phyloP scores from a whole-genome alignment of 2,888 invertebrate species.

The Caenorhabditis zanzibari region DNA sequence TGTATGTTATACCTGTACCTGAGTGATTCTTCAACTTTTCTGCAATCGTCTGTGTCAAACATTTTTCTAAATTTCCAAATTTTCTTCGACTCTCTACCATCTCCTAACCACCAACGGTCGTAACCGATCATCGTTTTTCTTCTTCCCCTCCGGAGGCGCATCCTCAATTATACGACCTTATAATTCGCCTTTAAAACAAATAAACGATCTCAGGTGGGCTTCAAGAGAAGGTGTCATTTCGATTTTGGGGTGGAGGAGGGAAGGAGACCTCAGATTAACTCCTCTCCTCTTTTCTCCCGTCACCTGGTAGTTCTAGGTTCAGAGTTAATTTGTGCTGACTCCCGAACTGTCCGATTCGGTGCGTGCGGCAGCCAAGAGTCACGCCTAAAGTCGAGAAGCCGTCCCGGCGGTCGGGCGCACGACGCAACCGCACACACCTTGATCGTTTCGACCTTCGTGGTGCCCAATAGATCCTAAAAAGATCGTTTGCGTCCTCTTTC shows the following conservation, averaged over 20 bases:
- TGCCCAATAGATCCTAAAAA: slow-evolving; percentile 67
- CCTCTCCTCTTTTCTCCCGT: too few relatives aligned
- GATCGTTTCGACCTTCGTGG: slow-evolving; percentile 69
- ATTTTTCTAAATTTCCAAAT: slow-evolving; percentile 23
- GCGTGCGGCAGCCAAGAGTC: slow-evolving; percentile 31
- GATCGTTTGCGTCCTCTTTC: slow-evolving; percentile 65
- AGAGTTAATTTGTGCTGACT: slow-evolving; percentile 39
- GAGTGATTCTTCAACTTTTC: slow-evolving; percentile 43
- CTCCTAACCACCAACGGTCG: slow-evolving; percentile 51
- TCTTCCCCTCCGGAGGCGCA: slow-evolving; percentile 44
- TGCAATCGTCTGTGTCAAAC: slow-evolving; percentile 32
- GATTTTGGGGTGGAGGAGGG: slow-evolving; percentile 16
- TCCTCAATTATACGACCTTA: slow-evolving; percentile 63
- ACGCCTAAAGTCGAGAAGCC: slow-evolving; percentile 64
- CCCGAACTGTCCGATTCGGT: background rate
- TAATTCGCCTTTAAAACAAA: slow-evolving; percentile 66
- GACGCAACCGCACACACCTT: slow-evolving; percentile 57
- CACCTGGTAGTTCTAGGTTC: slow-evolving; percentile 20
- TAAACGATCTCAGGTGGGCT: slow-evolving; percentile 53
- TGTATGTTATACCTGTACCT: slow-evolving; percentile 33
- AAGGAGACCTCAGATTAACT: slow-evolving; percentile 19
- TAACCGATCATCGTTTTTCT: slow-evolving; percentile 62
- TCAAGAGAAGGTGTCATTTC: slow-evolving; percentile 61
- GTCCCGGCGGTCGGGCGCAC: slow-evolving; percentile 50
- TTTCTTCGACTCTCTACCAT: slow-evolving; percentile 50